These are phyloP conservation scores for Bombus pascuorum DNA, from an alignment of 1,140 invertebrate genomes.

Conservation along the genomic window DNA sequence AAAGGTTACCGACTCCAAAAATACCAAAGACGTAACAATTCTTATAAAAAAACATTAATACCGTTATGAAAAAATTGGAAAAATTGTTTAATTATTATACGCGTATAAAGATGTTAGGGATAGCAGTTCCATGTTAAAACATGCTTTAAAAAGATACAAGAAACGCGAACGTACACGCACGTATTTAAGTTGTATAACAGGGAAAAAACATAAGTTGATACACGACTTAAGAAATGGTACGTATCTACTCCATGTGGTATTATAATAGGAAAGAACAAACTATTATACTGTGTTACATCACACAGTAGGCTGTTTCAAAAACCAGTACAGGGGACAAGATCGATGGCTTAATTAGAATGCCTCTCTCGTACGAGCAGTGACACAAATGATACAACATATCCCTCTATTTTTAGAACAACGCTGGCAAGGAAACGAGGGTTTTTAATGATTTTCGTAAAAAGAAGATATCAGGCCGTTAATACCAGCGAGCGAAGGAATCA, in stretches of 20 bases:
- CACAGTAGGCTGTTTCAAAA: neutral
- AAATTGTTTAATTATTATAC: neutral
- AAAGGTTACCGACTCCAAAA: neutral
- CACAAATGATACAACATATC: neutral
- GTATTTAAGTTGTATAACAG: neutral
- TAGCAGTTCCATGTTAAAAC: neutral
- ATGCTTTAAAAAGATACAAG: neutral
- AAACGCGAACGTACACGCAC: neutral
- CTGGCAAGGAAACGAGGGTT: neutral
- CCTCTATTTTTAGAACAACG: neutral
- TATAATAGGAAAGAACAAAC: neutral
- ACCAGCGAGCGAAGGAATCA: neutral
- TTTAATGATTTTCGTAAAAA: neutral
- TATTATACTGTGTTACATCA: neutral
- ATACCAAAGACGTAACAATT: neutral
- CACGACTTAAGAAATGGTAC: too few species aligned
- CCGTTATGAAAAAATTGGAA: rapidly evolving
- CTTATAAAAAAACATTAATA: neutral
- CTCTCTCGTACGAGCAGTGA: neutral
- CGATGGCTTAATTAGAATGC: constrained; percentile 10
- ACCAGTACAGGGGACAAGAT: neutral
- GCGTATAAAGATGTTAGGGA: neutral
- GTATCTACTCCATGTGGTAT: neutral
- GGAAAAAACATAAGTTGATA: too few species aligned
- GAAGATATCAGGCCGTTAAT: neutral